Percentiles rank a stretch among this genome's conserved stretches.
These are phyloP conservation scores for Apodemus sylvaticus DNA, from an alignment of 2,113 vertebrate genomes.

Conservation along the genomic window DNA sequence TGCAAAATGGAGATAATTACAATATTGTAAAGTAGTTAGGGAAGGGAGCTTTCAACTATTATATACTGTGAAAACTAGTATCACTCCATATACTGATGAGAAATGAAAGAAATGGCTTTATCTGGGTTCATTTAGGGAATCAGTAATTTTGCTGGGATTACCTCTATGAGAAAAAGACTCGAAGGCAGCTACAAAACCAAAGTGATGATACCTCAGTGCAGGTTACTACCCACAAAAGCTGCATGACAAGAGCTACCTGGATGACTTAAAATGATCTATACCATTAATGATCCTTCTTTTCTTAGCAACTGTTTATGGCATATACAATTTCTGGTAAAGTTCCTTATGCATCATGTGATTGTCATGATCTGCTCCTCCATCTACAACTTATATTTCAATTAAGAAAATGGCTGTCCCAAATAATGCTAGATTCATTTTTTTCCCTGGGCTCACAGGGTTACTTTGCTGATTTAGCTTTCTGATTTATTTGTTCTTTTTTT, in stretches of 20 bases:
- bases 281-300: not conserved
- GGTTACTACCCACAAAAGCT: not conserved
- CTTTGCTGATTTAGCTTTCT: not conserved
- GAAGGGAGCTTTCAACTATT: not conserved
- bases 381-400: not conserved
- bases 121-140: not conserved
- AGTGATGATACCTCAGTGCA: too few relatives aligned
- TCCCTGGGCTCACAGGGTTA: not conserved
- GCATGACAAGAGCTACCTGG: not conserved
- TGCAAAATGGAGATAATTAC: not conserved
- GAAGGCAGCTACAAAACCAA: not conserved
- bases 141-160: not conserved
- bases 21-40: not conserved
- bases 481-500: too few relatives aligned
- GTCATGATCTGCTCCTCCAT: not conserved
- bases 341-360: not conserved
- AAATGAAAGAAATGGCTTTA: not conserved
- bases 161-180: not conserved
- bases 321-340: not conserved
- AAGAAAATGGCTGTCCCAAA: not conserved
- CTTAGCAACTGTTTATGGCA: not conserved
- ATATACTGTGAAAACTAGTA: not conserved
- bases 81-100: not conserved
- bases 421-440: not conserved
- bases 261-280: not conserved